Evolutionary conservation across 1,140 invertebrate genomes (phyloP).

Genomic region (Lysiphlebus fabarum): DNA sequence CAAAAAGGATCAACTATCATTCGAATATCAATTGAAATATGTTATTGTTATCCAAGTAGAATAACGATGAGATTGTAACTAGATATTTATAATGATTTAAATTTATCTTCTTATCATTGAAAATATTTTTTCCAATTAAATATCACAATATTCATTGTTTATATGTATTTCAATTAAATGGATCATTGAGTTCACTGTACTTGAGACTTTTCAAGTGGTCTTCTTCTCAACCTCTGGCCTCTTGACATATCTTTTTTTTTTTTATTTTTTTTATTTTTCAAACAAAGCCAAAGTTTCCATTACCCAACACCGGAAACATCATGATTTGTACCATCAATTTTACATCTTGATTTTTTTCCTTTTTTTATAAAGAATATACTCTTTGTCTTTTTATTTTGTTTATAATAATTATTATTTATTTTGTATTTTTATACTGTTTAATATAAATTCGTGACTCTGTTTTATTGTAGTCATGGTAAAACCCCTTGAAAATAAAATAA

Average conservation of each 20-base stretch:
- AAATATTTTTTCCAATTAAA: not conserved
- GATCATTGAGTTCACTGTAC: constrained; percentile 7
- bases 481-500: not conserved
- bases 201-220: constrained; percentile 13
- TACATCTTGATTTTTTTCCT: not conserved
- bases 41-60: not conserved
- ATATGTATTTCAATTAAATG: not conserved
- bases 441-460: no score
- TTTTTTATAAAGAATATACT: no score
- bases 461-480: not conserved
- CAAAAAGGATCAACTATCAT: no score
- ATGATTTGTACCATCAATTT: not conserved
- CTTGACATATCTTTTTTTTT: not conserved
- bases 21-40: no score
- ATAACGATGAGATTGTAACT: not conserved
- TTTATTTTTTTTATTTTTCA: not conserved
- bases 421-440: no score
- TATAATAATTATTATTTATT: not conserved
- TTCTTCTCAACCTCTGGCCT: not conserved
- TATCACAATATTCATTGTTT: not conserved
- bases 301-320: constrained; percentile 5
- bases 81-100: not conserved
- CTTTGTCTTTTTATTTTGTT: no score
- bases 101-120: not conserved
- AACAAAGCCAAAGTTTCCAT: constrained; percentile 7